These are phyloP conservation scores for Pagrus major DNA, from an alignment of 2,113 vertebrate genomes.

Conservation along the genomic window DNA sequence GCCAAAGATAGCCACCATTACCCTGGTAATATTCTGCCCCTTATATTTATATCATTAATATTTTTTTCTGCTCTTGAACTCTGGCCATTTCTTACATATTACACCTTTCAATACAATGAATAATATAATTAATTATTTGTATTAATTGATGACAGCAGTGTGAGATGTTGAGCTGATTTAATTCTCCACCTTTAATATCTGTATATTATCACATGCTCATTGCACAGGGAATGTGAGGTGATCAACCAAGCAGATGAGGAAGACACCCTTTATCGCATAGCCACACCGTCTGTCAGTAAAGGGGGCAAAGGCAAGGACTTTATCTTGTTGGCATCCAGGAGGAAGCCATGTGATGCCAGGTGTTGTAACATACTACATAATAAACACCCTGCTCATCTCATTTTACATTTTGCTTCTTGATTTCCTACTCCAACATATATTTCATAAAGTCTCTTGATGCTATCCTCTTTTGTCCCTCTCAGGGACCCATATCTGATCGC, in stretches of 20 bases:
- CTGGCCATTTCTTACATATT: no score
- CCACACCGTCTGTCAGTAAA: constrained; percentile 83
- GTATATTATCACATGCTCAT: neutral
- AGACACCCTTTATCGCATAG: constrained; percentile 91
- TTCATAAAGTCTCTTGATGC: constrained; percentile 3
- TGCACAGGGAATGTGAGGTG: constrained; percentile 86
- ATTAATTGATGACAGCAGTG: neutral
- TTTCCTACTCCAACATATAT: constrained; percentile 1
- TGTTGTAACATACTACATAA: constrained; percentile 56
- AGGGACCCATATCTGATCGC: constrained; percentile 96
- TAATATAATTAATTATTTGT: neutral
- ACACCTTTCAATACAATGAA: neutral
- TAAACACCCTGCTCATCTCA: neutral
- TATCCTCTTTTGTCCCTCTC: constrained; percentile 40
- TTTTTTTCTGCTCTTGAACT: no score
- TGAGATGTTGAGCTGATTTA: neutral
- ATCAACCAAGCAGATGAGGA: constrained; percentile 92
- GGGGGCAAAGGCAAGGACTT: constrained; percentile 90
- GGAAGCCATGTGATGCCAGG: constrained; percentile 91
- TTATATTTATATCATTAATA: no score
- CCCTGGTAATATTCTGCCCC: no score
- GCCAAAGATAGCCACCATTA: no score
- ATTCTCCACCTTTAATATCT: neutral
- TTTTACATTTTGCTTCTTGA: neutral
- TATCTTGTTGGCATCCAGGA: constrained; percentile 90